Evolutionary conservation across 2,888 invertebrate species (phyloP).

Genomic region (Dorcus hopei): DNA sequence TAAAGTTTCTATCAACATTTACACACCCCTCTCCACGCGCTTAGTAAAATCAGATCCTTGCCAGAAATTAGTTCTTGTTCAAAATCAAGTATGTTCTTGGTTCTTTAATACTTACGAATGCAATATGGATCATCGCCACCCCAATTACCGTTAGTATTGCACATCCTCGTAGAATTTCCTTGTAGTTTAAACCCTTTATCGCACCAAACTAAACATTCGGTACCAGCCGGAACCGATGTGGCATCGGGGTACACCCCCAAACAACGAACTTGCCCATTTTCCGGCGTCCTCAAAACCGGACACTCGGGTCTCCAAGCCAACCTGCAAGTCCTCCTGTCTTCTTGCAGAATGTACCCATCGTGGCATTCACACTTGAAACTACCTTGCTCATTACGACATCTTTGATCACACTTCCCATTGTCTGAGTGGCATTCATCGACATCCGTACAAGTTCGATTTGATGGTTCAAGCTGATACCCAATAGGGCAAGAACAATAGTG

Average conservation of each 20-base stretch:
- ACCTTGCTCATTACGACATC: constrained; percentile 51
- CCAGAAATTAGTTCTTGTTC: no score
- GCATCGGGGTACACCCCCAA: constrained; percentile 17
- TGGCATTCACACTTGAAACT: constrained; percentile 54
- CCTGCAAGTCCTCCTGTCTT: constrained; percentile 31
- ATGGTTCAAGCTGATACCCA: constrained; percentile 50
- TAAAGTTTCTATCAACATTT: background rate
- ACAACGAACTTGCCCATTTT: constrained; percentile 14
- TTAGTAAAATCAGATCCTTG: no score
- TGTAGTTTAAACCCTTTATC: constrained; percentile 54
- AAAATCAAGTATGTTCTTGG: no score
- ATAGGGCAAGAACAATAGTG: constrained; percentile 55
- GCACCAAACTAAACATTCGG: constrained; percentile 53
- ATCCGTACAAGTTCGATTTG: constrained; percentile 49
- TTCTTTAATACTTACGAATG: constrained; percentile 48
- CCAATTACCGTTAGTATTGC: constrained; percentile 53
- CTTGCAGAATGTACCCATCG: constrained; percentile 41
- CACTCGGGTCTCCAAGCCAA: constrained; percentile 29
- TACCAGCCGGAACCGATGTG: constrained; percentile 38
- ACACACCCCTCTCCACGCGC: no score
- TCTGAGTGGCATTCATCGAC: constrained; percentile 47
- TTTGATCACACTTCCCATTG: constrained; percentile 49
- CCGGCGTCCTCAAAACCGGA: constrained; percentile 30
- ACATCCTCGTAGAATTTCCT: constrained; percentile 53
- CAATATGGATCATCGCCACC: constrained; percentile 53